phyloP scores from a whole-genome alignment of 2,797 vertebrate genomes.

The Chiloscyllium punctatum region DNA sequence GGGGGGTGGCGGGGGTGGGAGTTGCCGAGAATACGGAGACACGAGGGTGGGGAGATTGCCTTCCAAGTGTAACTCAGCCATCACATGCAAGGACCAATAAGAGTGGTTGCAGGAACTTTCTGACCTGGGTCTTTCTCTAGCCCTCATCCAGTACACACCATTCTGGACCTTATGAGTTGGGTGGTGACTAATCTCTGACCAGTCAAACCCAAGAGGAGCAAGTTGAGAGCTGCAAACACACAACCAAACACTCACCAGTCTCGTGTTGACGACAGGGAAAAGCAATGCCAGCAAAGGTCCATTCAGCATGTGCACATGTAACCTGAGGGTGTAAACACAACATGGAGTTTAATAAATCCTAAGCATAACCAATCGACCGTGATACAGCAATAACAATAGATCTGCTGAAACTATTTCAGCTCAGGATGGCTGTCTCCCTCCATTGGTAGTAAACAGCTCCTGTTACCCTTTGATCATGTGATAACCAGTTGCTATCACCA shows the following conservation, averaged over 20 bases:
- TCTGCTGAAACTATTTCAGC: too few species aligned
- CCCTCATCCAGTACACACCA: not conserved
- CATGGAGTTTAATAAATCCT: not conserved
- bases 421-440: too few species aligned
- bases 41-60: not conserved
- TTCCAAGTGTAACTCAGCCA: not conserved
- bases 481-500: too few species aligned
- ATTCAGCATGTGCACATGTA: slow-evolving; percentile 97
- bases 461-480: not conserved
- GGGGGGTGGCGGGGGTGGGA: too few species aligned
- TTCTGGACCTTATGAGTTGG: too few species aligned
- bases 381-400: not conserved
- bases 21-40: too few species aligned
- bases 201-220: not conserved
- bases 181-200: not conserved
- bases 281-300: slow-evolving; percentile 89
- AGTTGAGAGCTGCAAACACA: not conserved
- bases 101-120: not conserved
- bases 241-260: slow-evolving; percentile 72
- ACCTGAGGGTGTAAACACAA: slow-evolving; percentile 53
- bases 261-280: slow-evolving; percentile 94
- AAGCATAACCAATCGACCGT: not conserved
- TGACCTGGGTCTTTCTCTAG: not conserved
- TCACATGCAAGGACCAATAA: not conserved
- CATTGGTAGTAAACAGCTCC: not conserved